phyloP scores from a whole-genome alignment of 2,888 invertebrate genomes.

The Xestoiulus laeticollis region DNA sequence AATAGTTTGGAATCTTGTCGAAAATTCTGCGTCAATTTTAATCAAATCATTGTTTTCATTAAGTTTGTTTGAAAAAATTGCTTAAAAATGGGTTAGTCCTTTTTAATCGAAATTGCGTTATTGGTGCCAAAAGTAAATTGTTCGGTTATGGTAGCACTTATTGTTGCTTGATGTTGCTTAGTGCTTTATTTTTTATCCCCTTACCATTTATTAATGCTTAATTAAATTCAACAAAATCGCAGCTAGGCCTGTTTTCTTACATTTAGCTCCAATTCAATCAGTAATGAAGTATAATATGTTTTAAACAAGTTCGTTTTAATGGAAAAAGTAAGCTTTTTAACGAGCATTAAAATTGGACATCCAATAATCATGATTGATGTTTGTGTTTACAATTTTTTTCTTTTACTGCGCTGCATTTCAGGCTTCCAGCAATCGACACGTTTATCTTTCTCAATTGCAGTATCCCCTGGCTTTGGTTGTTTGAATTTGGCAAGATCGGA shows the following conservation, averaged over 20 bases:
- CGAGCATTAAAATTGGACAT: slow-evolving; percentile 1
- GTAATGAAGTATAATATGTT: neutral
- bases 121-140: neutral
- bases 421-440: neutral
- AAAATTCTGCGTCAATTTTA: too few species aligned
- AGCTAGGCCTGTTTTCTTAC: neutral
- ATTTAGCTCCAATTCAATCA: neutral
- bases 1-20: neutral
- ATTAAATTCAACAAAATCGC: neutral
- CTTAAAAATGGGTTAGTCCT: neutral
- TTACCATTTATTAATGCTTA: neutral
- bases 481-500: slow-evolving; percentile 52
- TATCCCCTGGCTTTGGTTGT: neutral
- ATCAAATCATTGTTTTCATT: neutral
- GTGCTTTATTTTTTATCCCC: neutral
- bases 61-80: neutral
- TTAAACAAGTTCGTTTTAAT: neutral
- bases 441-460: neutral
- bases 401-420: neutral
- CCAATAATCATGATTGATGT: neutral
- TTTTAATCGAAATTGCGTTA: neutral
- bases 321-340: neutral
- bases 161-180: neutral
- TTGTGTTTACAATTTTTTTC: neutral
- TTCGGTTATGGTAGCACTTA: neutral